Evolutionary conservation across 2,797 vertebrate genomes (phyloP).

Genomic region (Alectoris magna): DNA sequence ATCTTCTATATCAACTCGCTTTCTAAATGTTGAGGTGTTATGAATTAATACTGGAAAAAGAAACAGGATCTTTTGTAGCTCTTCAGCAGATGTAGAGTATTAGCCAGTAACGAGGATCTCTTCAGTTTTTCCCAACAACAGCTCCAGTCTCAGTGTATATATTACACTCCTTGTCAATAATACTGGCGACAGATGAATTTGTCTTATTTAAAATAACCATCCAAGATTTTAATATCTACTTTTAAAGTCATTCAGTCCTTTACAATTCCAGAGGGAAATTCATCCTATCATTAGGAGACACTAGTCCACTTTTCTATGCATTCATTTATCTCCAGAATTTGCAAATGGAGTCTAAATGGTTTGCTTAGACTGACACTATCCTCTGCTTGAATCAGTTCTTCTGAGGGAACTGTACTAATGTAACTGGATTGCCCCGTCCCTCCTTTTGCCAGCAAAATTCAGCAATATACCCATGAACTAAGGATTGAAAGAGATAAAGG

Average conservation of each 20-base stretch:
- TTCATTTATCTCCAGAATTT: background rate
- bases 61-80: background rate
- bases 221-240: background rate
- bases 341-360: background rate
- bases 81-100: background rate
- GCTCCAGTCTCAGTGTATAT: background rate
- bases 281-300: background rate
- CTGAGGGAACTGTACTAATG: background rate
- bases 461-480: background rate
- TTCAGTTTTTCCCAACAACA: background rate
- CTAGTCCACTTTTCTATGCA: background rate
- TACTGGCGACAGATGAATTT: background rate
- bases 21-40: background rate
- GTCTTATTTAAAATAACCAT: background rate
- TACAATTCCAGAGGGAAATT: background rate
- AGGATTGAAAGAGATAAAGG: background rate
- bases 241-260: background rate
- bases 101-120: background rate
- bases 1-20: background rate
- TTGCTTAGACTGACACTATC: background rate
- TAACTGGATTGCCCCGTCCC: background rate
- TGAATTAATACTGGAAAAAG: background rate
- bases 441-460: background rate
- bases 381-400: background rate
- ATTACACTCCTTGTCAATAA: background rate